Evolutionary conservation across 2,888 invertebrate genomes (phyloP).

Genomic region (Drosophila koepferae): DNA sequence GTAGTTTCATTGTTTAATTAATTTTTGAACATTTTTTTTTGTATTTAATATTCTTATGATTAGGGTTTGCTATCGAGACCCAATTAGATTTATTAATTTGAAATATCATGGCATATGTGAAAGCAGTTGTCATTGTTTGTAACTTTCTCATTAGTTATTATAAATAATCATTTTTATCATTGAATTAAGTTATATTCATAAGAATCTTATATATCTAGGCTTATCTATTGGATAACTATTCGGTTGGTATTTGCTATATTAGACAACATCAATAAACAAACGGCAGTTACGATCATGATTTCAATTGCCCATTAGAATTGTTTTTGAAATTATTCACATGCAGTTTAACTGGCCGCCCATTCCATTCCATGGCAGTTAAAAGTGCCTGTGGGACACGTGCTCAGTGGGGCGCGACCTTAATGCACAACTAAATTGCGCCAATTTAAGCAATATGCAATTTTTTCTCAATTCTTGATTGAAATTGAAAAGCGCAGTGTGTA

Average conservation of each 20-base stretch:
- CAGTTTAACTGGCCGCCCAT: not conserved
- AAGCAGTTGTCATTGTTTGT: not conserved
- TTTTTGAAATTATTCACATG: conserved; percentile 4
- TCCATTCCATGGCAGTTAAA: not conserved
- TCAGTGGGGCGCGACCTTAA: conserved; percentile 21
- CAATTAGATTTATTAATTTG: not conserved
- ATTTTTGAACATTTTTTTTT: not conserved
- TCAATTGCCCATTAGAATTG: conserved; percentile 22
- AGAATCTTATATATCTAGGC: too few species aligned
- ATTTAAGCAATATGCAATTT: conserved; percentile 44
- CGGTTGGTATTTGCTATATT: not conserved
- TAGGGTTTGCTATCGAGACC: not conserved
- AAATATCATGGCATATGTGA: not conserved
- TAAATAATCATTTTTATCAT: too few species aligned
- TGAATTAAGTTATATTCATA: too few species aligned
- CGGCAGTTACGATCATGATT: conserved; percentile 16
- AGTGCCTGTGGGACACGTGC: conserved; percentile 14
- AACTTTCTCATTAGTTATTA: not conserved
- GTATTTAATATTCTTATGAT: not conserved
- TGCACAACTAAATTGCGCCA: conserved; percentile 34
- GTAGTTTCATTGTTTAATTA: not conserved
- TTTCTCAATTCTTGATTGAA: conserved; percentile 45
- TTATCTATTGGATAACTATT: not conserved
- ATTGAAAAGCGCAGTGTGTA: conserved; percentile 52
- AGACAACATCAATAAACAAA: conserved; percentile 14